A percentile compares a stretch with the other conserved stretches of the same genome.
phyloP scores from a whole-genome alignment of 2,888 invertebrate genomes.

The Pristionchus maxplancki region DNA sequence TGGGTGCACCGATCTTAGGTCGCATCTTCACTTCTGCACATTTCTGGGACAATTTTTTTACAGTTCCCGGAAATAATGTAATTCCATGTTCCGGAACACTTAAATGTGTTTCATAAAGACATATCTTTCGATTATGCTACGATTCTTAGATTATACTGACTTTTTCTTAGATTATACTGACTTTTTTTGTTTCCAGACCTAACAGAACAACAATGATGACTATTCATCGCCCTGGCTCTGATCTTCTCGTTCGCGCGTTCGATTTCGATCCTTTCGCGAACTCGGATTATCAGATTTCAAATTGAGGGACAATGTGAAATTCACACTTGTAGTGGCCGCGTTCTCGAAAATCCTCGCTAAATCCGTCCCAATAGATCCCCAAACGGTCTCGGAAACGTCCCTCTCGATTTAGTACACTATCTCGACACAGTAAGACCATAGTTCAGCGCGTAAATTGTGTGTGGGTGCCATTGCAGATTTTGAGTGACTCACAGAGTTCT shows the following conservation, averaged over 20 bases:
- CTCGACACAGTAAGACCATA: too few species aligned
- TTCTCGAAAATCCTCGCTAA: not conserved
- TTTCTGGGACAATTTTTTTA: too few species aligned
- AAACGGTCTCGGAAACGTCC: not conserved
- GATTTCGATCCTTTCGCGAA: not conserved
- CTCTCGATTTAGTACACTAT: too few species aligned
- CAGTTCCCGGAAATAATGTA: too few species aligned
- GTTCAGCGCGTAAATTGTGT: not conserved
- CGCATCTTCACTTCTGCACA: too few species aligned
- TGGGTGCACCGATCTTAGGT: too few species aligned
- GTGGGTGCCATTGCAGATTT: not conserved
- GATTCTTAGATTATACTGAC: too few species aligned
- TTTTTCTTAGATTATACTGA: too few species aligned
- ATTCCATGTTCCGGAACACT: too few species aligned
- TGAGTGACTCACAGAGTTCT: not conserved
- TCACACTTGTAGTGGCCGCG: not conserved
- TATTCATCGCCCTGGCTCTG: not conserved
- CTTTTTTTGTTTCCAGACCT: not conserved
- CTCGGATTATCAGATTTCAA: not conserved
- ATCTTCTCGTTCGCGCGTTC: not conserved
- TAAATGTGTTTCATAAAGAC: too few species aligned
- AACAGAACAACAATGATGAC: not conserved
- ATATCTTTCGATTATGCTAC: too few species aligned
- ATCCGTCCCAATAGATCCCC: not conserved
- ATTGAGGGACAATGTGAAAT: not conserved